These are phyloP conservation scores for Rissa tridactyla DNA, from an alignment of 2,113 vertebrate species.

Conservation along the genomic window DNA sequence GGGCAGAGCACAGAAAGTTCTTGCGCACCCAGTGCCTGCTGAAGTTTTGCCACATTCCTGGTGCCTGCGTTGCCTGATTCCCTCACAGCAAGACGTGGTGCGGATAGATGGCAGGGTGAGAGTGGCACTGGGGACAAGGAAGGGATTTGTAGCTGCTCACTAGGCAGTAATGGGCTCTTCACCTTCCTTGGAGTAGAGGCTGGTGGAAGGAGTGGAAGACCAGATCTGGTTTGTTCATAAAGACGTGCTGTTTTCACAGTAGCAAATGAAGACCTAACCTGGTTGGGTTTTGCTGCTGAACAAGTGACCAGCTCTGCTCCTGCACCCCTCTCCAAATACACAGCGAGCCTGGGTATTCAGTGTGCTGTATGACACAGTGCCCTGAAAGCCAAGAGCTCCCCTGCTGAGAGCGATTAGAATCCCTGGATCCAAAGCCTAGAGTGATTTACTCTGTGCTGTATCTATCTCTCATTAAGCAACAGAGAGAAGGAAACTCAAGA, in stretches of 20 bases:
- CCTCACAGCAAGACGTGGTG: rapidly evolving
- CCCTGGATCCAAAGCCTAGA: not conserved
- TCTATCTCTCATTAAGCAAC: not conserved
- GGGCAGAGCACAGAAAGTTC: constrained; percentile 24
- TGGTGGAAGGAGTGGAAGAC: not conserved
- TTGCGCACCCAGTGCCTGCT: not conserved
- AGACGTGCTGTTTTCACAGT: rapidly evolving
- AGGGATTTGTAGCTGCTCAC: not conserved
- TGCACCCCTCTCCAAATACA: not conserved
- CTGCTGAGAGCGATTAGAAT: not conserved
- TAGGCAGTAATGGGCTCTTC: not conserved
- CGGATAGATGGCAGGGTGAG: not conserved
- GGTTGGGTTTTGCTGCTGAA: not conserved
- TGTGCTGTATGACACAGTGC: not conserved
- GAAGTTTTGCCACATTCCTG: not conserved
- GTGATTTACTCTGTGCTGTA: not conserved
- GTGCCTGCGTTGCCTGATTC: not conserved
- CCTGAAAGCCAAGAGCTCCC: not conserved
- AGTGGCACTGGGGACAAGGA: not conserved
- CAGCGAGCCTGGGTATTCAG: not conserved
- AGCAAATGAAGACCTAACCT: not conserved
- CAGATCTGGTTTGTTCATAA: not conserved
- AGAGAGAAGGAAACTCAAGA: not conserved
- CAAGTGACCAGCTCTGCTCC: not conserved
- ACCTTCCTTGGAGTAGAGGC: not conserved